Conservation (phyloP, 2,797 vertebrate genomes). For the Chromobotia macracanthus region DNA sequence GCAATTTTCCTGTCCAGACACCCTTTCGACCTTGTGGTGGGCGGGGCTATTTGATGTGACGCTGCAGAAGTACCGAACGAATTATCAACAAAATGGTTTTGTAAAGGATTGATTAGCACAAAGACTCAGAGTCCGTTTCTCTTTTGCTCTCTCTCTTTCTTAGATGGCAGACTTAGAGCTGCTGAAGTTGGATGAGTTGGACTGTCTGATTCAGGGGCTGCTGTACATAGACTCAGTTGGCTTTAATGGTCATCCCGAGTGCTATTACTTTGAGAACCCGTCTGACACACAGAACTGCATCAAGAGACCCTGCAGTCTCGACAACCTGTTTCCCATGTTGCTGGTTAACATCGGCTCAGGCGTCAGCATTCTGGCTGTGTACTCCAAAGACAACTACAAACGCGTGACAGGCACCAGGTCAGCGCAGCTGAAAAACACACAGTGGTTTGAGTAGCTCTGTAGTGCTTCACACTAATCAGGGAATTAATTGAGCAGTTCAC, state of each 20-base stretch:
- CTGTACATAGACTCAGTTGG: conserved; percentile 91
- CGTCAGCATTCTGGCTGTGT: conserved; percentile 94
- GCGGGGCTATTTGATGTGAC: background rate
- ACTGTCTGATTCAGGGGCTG: conserved; percentile 94
- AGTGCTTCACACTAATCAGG: too few species aligned
- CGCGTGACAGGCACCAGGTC: conserved; percentile 97
- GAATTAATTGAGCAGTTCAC: background rate
- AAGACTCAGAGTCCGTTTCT: too few species aligned
- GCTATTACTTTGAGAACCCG: conserved; percentile 96
- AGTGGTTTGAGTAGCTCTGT: background rate
- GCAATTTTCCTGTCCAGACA: background rate
- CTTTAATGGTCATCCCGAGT: conserved; percentile 93
- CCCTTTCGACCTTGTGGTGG: background rate
- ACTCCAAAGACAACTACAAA: conserved; percentile 96
- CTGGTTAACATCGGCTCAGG: conserved; percentile 99
- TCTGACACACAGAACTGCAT: conserved; percentile 91
- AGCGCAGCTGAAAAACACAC: conserved; percentile 51
- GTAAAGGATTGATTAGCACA: too few species aligned
- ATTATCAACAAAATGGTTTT: background rate
- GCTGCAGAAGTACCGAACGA: background rate
- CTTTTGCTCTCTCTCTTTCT: background rate
- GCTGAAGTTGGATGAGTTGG: conserved; percentile 94
- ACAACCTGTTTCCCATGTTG: conserved; percentile 97
- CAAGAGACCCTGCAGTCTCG: conserved; percentile 92
- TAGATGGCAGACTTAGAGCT: conserved; percentile 93